A percentile compares a stretch with the other conserved stretches of the same genome.
phyloP scores from a whole-genome alignment of 2,888 invertebrate species.

The Microchrysa polita region DNA sequence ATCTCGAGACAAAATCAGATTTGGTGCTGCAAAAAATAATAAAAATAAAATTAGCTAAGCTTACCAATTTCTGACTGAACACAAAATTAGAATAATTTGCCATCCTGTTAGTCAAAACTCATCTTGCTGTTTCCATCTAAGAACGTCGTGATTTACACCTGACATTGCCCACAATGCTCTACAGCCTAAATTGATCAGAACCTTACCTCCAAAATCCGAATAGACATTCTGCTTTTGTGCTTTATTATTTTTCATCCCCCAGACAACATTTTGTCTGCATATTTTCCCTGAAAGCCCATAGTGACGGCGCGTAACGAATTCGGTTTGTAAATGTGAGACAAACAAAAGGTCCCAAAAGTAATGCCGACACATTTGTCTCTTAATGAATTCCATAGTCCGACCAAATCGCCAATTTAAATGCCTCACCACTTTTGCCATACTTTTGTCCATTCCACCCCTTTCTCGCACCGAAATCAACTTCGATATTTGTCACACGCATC shows the following conservation, averaged over 20 bases:
- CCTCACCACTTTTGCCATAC: conserved; percentile 35
- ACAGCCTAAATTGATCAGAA: background rate
- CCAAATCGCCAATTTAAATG: conserved; percentile 45
- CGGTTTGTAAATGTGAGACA: conserved; percentile 35
- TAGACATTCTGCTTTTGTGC: background rate
- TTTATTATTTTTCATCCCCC: background rate
- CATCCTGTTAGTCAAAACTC: background rate
- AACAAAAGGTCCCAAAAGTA: conserved; percentile 44
- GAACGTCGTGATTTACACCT: background rate
- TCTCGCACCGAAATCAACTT: background rate
- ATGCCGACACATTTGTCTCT: conserved; percentile 47
- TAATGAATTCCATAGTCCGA: conserved; percentile 46
- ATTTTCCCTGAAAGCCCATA: background rate
- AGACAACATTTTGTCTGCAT: background rate
- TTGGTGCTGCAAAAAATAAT: no score
- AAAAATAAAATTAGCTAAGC: no score
- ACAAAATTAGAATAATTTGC: conserved; percentile 2
- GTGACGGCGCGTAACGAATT: background rate
- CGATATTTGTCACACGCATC: background rate
- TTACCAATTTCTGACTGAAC: background rate
- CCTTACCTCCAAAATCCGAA: background rate
- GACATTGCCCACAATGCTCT: background rate
- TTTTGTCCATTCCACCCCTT: conserved; percentile 11
- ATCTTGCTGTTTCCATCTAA: background rate
- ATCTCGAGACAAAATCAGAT: no score